A percentile compares a stretch with the other conserved stretches of the same genome.
phyloP scores from a whole-genome alignment of 2,797 vertebrate species.

The Tiaroga cobitis region DNA sequence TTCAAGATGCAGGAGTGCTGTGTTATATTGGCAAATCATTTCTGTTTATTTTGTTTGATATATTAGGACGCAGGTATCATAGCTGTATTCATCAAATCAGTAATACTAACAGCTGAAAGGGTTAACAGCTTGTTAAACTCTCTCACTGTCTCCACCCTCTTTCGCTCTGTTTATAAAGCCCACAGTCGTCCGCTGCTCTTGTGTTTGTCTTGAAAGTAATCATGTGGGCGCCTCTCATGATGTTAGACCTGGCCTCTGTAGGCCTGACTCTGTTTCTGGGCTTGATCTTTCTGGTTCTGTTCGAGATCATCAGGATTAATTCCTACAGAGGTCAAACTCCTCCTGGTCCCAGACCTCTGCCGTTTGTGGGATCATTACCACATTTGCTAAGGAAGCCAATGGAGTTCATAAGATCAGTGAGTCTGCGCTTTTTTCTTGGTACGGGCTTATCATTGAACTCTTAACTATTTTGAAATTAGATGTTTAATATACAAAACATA shows the following conservation, averaged over 20 bases:
- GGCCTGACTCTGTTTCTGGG: constrained; percentile 30
- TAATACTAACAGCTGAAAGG: background rate
- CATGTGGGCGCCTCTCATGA: constrained; percentile 38
- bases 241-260: constrained; percentile 35
- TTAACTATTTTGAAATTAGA: background rate
- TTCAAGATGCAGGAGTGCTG: too few relatives aligned
- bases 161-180: background rate
- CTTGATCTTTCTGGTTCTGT: constrained; percentile 40
- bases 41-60: background rate
- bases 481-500: background rate
- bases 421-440: background rate
- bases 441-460: background rate
- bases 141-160: background rate
- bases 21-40: background rate
- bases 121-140: background rate
- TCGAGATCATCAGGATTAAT: constrained; percentile 47
- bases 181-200: background rate
- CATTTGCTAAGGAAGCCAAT: constrained; percentile 16
- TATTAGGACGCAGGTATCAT: background rate
- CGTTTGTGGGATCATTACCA: constrained; percentile 43
- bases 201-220: background rate
- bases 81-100: background rate
- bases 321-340: constrained; percentile 3
- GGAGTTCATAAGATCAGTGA: constrained; percentile 33
- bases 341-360: constrained; percentile 52